phyloP scores from a whole-genome alignment of 2,888 invertebrate genomes.

The Leptinotarsa haldemani region DNA sequence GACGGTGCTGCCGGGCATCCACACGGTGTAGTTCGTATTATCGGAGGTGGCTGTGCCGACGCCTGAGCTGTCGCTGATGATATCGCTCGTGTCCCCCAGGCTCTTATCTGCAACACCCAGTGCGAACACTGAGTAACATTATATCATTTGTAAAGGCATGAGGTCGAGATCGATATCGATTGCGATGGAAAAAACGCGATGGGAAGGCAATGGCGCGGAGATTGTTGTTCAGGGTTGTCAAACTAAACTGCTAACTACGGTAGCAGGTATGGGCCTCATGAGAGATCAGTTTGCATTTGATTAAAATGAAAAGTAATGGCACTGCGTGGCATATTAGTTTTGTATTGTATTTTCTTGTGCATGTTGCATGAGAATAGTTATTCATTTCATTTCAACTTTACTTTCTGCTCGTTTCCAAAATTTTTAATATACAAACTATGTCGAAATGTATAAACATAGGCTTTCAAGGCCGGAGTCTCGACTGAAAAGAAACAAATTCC shows the following conservation, averaged over 20 bases:
- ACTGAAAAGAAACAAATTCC: too few relatives aligned
- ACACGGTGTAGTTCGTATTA: conserved; percentile 74
- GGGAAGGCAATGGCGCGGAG: conserved; percentile 7
- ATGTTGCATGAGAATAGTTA: too few relatives aligned
- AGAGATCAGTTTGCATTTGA: too few relatives aligned
- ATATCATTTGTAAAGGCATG: conserved; percentile 42
- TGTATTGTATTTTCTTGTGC: too few relatives aligned
- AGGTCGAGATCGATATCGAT: conserved; percentile 33
- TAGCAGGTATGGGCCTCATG: too few relatives aligned
- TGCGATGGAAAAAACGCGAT: conserved; percentile 47
- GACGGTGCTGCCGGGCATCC: conserved; percentile 83
- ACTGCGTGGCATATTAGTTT: too few relatives aligned
- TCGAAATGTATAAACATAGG: too few relatives aligned
- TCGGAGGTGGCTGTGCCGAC: conserved; percentile 91
- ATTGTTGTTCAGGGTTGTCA: neutral
- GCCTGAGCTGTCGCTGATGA: conserved; percentile 92
- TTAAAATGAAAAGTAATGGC: too few relatives aligned
- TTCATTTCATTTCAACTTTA: too few relatives aligned
- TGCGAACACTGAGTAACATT: conserved; percentile 62
- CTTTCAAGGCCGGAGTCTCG: too few relatives aligned
- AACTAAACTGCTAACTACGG: neutral
- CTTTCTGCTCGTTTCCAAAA: too few relatives aligned
- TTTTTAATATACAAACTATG: too few relatives aligned
- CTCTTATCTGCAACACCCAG: conserved; percentile 83
- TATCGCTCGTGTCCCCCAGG: conserved; percentile 89